phyloP scores from a whole-genome alignment of 2,113 vertebrate species.

The Ceyx margarethae region DNA sequence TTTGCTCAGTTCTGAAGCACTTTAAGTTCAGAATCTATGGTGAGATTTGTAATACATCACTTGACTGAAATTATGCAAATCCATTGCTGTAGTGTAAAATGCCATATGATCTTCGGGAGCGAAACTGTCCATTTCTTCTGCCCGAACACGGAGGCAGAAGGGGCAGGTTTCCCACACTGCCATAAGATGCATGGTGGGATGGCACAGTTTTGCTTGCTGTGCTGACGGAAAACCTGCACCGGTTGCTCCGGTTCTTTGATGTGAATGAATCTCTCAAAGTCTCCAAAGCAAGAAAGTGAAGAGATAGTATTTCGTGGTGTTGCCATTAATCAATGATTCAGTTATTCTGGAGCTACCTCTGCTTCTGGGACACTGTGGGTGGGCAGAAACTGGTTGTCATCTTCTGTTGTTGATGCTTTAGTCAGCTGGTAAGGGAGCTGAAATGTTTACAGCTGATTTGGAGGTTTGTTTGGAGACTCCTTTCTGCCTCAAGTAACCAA shows the following conservation, averaged over 20 bases:
- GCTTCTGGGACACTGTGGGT: not conserved
- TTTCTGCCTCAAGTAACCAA: not conserved
- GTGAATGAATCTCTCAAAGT: not conserved
- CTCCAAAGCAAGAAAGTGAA: not conserved
- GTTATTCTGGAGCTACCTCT: rapidly evolving
- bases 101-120: not conserved
- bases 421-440: not conserved
- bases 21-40: not conserved
- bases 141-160: rapidly evolving
- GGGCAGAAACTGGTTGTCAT: not conserved
- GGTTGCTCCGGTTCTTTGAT: rapidly evolving
- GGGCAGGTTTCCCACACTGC: rapidly evolving
- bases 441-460: not conserved
- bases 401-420: not conserved
- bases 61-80: not conserved
- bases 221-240: rapidly evolving
- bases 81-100: not conserved
- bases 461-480: not conserved
- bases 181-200: rapidly evolving
- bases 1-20: not conserved
- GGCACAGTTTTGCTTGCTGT: rapidly evolving
- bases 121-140: not conserved
- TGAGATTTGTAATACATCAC: not conserved
- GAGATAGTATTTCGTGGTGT: not conserved
- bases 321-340: not conserved